phyloP scores from a whole-genome alignment of 2,888 invertebrate species.

The Rhamphomyia laevipes region DNA sequence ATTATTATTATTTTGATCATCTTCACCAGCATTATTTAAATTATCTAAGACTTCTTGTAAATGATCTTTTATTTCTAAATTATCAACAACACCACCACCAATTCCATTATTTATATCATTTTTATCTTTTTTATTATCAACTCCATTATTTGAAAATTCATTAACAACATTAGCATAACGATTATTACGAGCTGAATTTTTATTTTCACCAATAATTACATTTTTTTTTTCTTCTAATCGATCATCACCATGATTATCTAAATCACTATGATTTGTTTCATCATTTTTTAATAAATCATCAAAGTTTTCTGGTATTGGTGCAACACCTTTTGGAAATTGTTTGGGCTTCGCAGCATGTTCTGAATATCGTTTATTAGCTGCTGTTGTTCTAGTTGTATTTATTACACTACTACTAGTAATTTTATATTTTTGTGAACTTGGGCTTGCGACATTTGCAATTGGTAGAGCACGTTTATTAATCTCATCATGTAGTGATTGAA shows the following conservation, averaged over 20 bases:
- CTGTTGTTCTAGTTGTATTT: slow-evolving; percentile 6
- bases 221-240: slow-evolving; percentile 7
- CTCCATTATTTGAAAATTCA: slow-evolving; percentile 19
- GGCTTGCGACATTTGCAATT: slow-evolving; percentile 24
- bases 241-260: slow-evolving; percentile 13
- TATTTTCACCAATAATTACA: slow-evolving; percentile 1
- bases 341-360: slow-evolving; percentile 21
- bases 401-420: slow-evolving; percentile 21
- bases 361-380: slow-evolving; percentile 18
- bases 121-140: slow-evolving; percentile 13
- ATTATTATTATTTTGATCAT: slow-evolving; percentile 21
- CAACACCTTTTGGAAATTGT: slow-evolving; percentile 31
- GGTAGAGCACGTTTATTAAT: slow-evolving; percentile 19
- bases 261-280: slow-evolving; percentile 12
- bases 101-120: slow-evolving; percentile 32
- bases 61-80: slow-evolving; percentile 25
- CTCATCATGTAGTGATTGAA: slow-evolving; percentile 2
- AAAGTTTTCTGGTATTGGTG: slow-evolving; percentile 34
- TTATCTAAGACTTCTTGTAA: slow-evolving; percentile 26
- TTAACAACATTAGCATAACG: slow-evolving; percentile 31
- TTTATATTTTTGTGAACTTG: slow-evolving; percentile 24
- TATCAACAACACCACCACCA: slow-evolving; percentile 21
- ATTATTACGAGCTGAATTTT: slow-evolving; percentile 24
- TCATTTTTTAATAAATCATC: slow-evolving; percentile 27
- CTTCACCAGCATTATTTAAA: slow-evolving; percentile 30